Evolutionary conservation across 1,140 invertebrate species (phyloP), one percentile per base, ranked within the genome.

Genomic region (Subanguina moxae): DNA sequence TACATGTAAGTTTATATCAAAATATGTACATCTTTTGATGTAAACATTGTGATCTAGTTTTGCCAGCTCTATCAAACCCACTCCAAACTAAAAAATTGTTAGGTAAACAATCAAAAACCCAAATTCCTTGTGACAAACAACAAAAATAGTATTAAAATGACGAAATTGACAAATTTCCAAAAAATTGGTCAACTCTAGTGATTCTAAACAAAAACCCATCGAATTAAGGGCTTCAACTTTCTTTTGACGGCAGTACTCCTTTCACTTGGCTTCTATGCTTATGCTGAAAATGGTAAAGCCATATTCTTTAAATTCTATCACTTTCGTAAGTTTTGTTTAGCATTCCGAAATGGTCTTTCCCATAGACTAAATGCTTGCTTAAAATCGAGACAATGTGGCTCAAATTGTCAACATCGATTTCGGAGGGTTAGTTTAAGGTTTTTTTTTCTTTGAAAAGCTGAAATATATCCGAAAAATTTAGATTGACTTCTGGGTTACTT

Each of bases 181-280:
- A n/a, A n/a, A n/a, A n/a, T n/a, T n/a, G n/a, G n/a, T n/a, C n/a
- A n/a, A n/a, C n/a, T n/a, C n/a, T n/a, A n/a, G n/a, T n/a, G n/a
- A n/a, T n/a, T n/a, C n/a, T n/a, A n/a, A n/a, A n/a, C n/a, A n/a
- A n/a, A n/a, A n/a, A n/a, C n/a, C n/a, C n/a, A n/a, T n/a, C n/a
- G n/a, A n/a, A n/a, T 62, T 61, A 9, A 72, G 71, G 72, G 72
- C 17, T 42, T 74, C 30, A 68, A 74, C 52, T 57, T 74, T 9
- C 72, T 67, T 58, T 45, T 74, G 48, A 57, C 32, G 57, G 68
- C 73, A 13, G 72, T 74, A 1, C 62, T 74, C 1, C 21, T 76
- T 21, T 74, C 72, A 9, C 64, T 74, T 3, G 72, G 57, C 11
- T 58, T 76, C 19, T 74, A 66, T 42, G 61, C 65, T 7, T 65